These are phyloP conservation scores for Onchidella celtica DNA, from an alignment of 2,888 invertebrate species.

Conservation along the genomic window DNA sequence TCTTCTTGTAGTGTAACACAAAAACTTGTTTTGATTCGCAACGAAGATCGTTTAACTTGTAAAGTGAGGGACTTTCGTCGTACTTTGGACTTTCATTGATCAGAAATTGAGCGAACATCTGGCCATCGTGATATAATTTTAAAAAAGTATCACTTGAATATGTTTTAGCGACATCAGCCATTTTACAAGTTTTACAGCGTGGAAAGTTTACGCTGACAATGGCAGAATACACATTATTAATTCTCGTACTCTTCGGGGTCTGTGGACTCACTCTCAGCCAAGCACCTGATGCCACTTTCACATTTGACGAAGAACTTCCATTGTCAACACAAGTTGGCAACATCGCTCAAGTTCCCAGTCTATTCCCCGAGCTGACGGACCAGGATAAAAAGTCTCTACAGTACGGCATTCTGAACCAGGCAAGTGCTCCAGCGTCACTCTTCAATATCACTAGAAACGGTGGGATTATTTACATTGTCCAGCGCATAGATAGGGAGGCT, in stretches of 20 bases:
- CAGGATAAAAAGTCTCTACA: conserved; percentile 30
- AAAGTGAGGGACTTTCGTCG: too few relatives aligned
- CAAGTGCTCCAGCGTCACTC: conserved; percentile 33
- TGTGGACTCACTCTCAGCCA: neutral
- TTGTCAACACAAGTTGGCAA: conserved; percentile 48
- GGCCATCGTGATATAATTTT: too few relatives aligned
- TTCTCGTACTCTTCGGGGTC: neutral
- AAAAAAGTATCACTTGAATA: too few relatives aligned
- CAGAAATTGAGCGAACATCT: too few relatives aligned
- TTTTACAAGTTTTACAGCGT: too few relatives aligned
- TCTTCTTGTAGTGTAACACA: too few relatives aligned
- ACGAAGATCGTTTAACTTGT: too few relatives aligned
- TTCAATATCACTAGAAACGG: conserved; percentile 49
- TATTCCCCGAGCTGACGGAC: conserved; percentile 34
- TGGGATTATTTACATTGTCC: conserved; percentile 43
- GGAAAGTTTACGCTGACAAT: too few relatives aligned
- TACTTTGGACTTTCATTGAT: too few relatives aligned
- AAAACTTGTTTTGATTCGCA: too few relatives aligned
- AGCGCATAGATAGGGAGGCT: conserved; percentile 49
- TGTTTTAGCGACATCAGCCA: too few relatives aligned
- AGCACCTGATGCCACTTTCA: conserved; percentile 23
- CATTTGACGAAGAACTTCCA: conserved; percentile 46
- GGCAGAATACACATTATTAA: too few relatives aligned
- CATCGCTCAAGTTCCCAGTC: conserved; percentile 37
- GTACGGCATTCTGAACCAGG: conserved; percentile 48